phyloP scores from a whole-genome alignment of 1,140 invertebrate genomes.

The Ericerus pela region DNA sequence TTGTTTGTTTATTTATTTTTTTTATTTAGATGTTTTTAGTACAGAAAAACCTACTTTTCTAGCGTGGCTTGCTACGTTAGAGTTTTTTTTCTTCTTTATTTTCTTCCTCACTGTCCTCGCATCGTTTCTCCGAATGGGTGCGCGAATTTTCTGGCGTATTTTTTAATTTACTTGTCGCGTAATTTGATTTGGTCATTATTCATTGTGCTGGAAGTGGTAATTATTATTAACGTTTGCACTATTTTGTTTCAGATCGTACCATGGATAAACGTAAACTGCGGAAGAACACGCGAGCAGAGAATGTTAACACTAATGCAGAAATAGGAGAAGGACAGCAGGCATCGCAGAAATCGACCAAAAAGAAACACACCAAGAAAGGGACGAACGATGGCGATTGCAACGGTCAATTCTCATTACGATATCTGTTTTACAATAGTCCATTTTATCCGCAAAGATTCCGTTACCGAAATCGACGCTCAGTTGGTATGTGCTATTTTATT shows the following conservation, averaged over 20 bases:
- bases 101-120: no score
- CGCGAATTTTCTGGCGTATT: no score
- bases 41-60: no score
- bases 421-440: slow-evolving; percentile 1
- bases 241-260: not conserved
- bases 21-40: no score
- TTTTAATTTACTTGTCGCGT: no score
- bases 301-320: not conserved
- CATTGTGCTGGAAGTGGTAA: no score
- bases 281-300: not conserved
- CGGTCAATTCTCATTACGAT: slow-evolving; percentile 1
- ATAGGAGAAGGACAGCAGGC: not conserved
- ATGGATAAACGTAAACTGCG: slow-evolving; percentile 1
- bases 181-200: no score
- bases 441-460: slow-evolving; percentile 3
- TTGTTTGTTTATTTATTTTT: no score
- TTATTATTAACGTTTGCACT: no score
- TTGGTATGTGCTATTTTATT: not conserved
- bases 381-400: not conserved
- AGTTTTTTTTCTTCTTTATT: no score
- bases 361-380: slow-evolving; percentile 6
- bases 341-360: not conserved
- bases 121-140: no score
- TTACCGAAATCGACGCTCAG: not conserved
- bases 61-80: no score